Percentiles rank a stretch among this genome's conserved stretches.
These are phyloP conservation scores for Aphelenchoides bicaudatus DNA, from an alignment of 2,888 invertebrate genomes.

Conservation along the genomic window DNA sequence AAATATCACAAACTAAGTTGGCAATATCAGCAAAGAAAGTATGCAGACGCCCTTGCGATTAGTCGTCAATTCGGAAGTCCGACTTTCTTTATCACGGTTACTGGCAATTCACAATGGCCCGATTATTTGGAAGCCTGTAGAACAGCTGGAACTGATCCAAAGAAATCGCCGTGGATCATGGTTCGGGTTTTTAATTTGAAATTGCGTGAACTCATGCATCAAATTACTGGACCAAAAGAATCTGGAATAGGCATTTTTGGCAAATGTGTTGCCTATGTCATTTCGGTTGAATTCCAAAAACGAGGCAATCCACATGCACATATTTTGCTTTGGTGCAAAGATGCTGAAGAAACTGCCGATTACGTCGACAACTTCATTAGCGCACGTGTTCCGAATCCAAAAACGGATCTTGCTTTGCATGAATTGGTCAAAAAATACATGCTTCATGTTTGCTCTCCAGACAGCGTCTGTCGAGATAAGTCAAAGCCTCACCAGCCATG, in stretches of 20 bases:
- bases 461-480: too few species aligned
- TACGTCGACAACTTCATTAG: conserved; percentile 13
- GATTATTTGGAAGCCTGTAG: too few species aligned
- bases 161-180: conserved; percentile 1
- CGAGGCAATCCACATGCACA: conserved; percentile 16
- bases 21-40: neutral
- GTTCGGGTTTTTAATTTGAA: conserved; percentile 15
- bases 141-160: too few species aligned
- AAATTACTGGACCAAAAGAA: neutral
- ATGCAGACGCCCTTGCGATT: neutral
- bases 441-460: conserved; percentile 5
- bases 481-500: too few species aligned
- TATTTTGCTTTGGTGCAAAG: neutral
- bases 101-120: neutral
- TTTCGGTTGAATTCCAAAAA: conserved; percentile 20
- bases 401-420: neutral
- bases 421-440: neutral
- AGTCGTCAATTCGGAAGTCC: neutral
- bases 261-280: neutral
- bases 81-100: conserved; percentile 6
- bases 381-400: conserved; percentile 12
- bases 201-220: conserved; percentile 8
- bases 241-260: neutral
- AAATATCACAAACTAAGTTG: neutral
- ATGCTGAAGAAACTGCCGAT: neutral